Base-by-base conservation (phyloP, 1,140 invertebrate genomes). In the Mamestra configurata region DNA sequence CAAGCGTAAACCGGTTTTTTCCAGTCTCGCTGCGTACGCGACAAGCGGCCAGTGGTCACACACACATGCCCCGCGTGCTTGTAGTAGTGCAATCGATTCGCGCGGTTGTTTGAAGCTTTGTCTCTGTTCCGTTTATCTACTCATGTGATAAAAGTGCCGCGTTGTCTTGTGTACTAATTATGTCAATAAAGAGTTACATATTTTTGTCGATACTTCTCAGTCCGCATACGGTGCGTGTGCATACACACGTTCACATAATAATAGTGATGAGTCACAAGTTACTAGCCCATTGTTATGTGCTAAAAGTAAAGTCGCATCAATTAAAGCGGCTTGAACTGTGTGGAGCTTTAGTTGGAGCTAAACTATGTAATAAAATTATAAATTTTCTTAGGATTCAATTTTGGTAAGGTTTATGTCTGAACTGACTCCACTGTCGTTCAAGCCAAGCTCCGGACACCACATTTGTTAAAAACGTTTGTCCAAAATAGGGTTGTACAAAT, bases 381-480 rank as follows among this genome's bases (percentile, higher is more conserved):
- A 7, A 80, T 15, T 31, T 68, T 75, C 6, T 18, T 79, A 5
- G 2, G 53, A 18, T 35, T 18, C 0, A 57, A 46, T 1, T 20
- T 82, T 1, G 18, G 27, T 43, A 27, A 73, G 8, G 15, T 18
- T 27, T n/a, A 43, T 6, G 75, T 80, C 10, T 83, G 82, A 79
- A 55, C 77, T 0, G 83, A 87, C 27, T 87, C 85, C 0, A 85
- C 82, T 0, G 70, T 87, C 15, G 81, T 83, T 8, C 35, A 84
- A 7, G 68, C 78, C 0, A 85, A 83, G 83, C 3, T 87, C 11
- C 77, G 64, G n/a, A 49, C 68, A 13, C 46, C 24, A 6, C 82
- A 78, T 13, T 20, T 31, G 27, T 40, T 83, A 18, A 82, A 82
- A 73, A 15, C 57, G 0, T 86, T 83, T 53, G 81, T 86, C 7